Base-by-base conservation (phyloP, 2,113 vertebrate genomes). In the Cheilinus undulatus region DNA sequence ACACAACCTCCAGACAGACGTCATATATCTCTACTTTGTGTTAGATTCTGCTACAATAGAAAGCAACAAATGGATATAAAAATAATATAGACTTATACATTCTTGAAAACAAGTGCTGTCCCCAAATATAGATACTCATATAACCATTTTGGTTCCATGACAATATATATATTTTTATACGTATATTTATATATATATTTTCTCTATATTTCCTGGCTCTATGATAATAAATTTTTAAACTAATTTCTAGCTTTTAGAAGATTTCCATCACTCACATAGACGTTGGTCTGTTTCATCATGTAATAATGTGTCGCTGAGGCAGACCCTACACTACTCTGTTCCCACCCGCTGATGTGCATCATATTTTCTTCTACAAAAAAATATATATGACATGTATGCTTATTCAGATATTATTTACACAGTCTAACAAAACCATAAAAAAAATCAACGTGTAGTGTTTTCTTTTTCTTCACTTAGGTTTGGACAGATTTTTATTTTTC, bases 11-110 rank as follows among this genome's bases (percentile, higher is more conserved):
- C 38, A 69, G 68, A 58, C 43, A 43, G 46, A 77, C 8, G 28
- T 59, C 40, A 70, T 82, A 72, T 73, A 82, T 73, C 49, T 83
- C 82, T 90, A 84, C 46, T 83, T 58, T 74, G 73, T 80, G 65
- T 75, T 81, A 67, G 54, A 73, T 82, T 88, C 72, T 88, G 85
- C 90, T 92, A 90, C 86, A 46, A 65, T 84, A 82, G 48, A 92
- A 87, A 89, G 87, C 87, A 86, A 89, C 84, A 88, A 71, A 90
- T 88, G 77, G 72, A 88, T 89, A 91, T 83, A 91, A 92, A 92
- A 92, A 92, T 88, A 88, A 91, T 84, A 86, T 81, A 76, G 86
- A 83, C 86, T 83, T 84, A 58, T 84, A 91, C 84, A 89, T 89
- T 88, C 82, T 86, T 76, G 67, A 84, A 84, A 90, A 89, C 82